Evolutionary conservation across 2,797 vertebrate species (phyloP).

Genomic region (Lepus townsendii): DNA sequence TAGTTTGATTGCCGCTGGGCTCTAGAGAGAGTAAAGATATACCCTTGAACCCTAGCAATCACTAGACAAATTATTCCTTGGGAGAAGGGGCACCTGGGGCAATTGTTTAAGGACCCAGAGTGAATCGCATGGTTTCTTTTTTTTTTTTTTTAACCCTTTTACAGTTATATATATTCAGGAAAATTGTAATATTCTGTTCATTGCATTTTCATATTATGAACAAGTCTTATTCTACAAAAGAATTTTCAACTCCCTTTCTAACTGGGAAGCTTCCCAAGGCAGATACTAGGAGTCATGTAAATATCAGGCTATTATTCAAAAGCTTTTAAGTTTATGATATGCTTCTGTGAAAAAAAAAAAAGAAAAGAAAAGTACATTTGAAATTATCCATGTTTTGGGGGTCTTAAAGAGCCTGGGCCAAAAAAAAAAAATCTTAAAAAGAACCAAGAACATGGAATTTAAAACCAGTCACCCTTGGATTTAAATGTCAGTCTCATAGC

Average conservation of each 20-base stretch:
- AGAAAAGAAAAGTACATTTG: neutral
- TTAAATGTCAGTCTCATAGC: neutral
- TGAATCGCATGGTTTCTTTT: neutral
- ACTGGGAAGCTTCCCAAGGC: conserved; percentile 36
- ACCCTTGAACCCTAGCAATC: conserved; percentile 78
- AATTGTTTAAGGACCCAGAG: conserved; percentile 63
- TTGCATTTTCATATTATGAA: conserved; percentile 36
- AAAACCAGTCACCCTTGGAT: neutral
- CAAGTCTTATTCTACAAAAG: conserved; percentile 20
- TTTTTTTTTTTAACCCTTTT: conserved; percentile 66
- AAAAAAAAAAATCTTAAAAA: neutral
- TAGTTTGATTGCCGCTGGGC: conserved; percentile 66
- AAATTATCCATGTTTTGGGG: conserved; percentile 22
- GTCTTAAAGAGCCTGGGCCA: neutral
- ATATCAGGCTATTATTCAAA: conserved; percentile 5
- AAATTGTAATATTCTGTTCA: neutral
- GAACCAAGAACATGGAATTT: conserved; percentile 29
- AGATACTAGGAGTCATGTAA: conserved; percentile 35
- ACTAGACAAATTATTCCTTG: conserved; percentile 62
- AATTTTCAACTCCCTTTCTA: conserved; percentile 64
- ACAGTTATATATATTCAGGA: neutral
- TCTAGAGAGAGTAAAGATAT: conserved; percentile 80
- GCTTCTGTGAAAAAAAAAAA: neutral
- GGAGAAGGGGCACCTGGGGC: conserved; percentile 48
- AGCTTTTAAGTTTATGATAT: conserved; percentile 60